A percentile compares a stretch with the other conserved stretches of the same genome.
These are phyloP conservation scores for Chironomus tentans DNA, from an alignment of 2,888 invertebrate genomes.

Conservation along the genomic window DNA sequence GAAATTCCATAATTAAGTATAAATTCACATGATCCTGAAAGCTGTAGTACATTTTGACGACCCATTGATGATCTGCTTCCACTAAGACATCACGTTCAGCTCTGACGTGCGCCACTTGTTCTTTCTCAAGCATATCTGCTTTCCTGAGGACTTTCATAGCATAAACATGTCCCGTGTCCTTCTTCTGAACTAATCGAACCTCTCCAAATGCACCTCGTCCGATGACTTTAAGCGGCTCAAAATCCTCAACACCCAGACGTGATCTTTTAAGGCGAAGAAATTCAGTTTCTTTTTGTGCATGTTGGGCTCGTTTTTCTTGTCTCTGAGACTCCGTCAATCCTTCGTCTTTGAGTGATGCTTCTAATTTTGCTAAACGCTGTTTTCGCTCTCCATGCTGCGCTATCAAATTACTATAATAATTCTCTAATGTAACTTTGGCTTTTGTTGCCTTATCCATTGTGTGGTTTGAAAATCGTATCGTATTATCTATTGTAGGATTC, in stretches of 20 bases:
- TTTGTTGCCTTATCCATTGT: conserved; percentile 98
- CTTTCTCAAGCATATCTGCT: conserved; percentile 98
- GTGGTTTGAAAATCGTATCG: conserved; percentile 90
- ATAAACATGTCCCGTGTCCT: conserved; percentile 98
- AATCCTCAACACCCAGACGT: conserved; percentile 93
- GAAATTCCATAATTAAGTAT: conserved; percentile 54
- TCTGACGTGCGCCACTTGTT: conserved; percentile 94
- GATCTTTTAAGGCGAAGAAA: conserved; percentile 93
- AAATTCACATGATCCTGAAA: conserved; percentile 51
- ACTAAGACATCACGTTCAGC: conserved; percentile 97
- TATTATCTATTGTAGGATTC: conserved; percentile 65
- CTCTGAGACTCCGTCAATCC: conserved; percentile 90
- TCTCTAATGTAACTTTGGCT: conserved; percentile 97
- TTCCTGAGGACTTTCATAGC: conserved; percentile 99
- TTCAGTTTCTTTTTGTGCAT: conserved; percentile 66
- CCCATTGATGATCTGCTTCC: conserved; percentile 99
- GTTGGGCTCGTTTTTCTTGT: conserved; percentile 57
- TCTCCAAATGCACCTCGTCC: conserved; percentile 91
- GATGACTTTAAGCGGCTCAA: conserved; percentile 94
- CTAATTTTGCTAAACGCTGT: conserved; percentile 85
- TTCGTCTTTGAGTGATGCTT: conserved; percentile 94
- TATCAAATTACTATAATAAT: conserved; percentile 97
- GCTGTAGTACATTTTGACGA: conserved; percentile 99
- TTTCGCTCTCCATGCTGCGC: conserved; percentile 96
- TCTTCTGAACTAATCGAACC: conserved; percentile 97